Evolutionary conservation across 2,888 invertebrate genomes (phyloP), one percentile per base, ranked within the genome.

Genomic region (Dryobotodes eremita): DNA sequence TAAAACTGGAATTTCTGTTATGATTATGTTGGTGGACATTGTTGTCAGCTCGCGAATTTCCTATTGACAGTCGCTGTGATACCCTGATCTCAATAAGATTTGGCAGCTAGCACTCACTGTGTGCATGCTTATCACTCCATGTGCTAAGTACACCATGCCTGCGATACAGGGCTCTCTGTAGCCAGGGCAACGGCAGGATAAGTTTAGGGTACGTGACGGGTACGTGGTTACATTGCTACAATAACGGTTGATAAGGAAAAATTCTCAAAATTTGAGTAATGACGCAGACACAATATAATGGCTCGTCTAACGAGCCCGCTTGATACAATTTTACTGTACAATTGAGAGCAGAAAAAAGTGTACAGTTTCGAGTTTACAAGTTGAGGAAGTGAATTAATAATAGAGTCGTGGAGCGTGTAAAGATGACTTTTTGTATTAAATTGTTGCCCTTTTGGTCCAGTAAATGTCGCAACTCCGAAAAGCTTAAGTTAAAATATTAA

Each of bases 241-340:
- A 89, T 89, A 90, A 89, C 83, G 89, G 92, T 91, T 91, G 92
- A 91, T 92, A 92, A 90, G 93, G 92, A 94, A 93, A 93, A 92
- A 89, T 84, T 87, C 86, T 83, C 77, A 82, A 86, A 87, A 88
- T 90, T 91, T 91, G 78, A 81, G 81, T 86, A 92, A 92, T 91
- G 91, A 92, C 84, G 85, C 84, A 90, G 90, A 88, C 87, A 88
- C 87, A 85, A 90, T 86, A 87, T 88, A 88, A 90, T 90, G 90
- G 90, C n/a, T 64, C 70, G 62, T 69, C 80, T 90, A 91, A 89
- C 89, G 88, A 90, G 79, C 78, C 84, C 80, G 84, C 84, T 87
- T 86, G 83, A 89, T 89, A 89, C 84, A 83, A 82, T 85, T 84
- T 77, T 72, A 79, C 46, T 70, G 73, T 86, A 85, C 87, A 90